A percentile compares a stretch with the other conserved stretches of the same genome.
phyloP scores from a whole-genome alignment of 2,888 invertebrate species.

The Acronicta aceris region DNA sequence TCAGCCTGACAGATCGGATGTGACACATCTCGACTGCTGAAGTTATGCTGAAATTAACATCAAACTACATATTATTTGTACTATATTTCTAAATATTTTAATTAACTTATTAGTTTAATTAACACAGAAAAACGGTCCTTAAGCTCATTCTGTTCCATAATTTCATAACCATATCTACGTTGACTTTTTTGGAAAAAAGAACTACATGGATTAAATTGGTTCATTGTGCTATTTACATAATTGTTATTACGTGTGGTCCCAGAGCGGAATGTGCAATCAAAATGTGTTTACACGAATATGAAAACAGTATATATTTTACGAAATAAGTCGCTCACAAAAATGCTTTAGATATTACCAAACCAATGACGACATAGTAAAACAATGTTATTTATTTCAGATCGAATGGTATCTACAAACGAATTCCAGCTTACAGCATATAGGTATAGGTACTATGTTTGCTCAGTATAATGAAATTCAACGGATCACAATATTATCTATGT shows the following conservation, averaged over 20 bases:
- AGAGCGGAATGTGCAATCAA: slow-evolving; percentile 36
- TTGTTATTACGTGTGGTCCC: slow-evolving; percentile 56
- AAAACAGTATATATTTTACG: slow-evolving; percentile 41
- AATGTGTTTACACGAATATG: slow-evolving; percentile 43
- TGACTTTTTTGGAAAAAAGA: slow-evolving; percentile 63
- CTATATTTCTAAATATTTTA: no score
- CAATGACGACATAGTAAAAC: slow-evolving; percentile 5
- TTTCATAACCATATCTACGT: slow-evolving; percentile 29
- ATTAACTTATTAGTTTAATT: no score
- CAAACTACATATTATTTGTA: neutral
- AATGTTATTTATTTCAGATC: no score
- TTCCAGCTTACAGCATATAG: neutral
- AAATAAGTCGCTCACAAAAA: slow-evolving; percentile 18
- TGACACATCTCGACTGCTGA: slow-evolving; percentile 7
- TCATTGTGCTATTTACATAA: slow-evolving; percentile 65
- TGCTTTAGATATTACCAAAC: slow-evolving; percentile 24
- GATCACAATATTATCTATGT: neutral
- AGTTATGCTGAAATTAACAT: neutral
- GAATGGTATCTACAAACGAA: no score
- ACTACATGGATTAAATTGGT: slow-evolving; percentile 61
- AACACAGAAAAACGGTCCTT: no score
- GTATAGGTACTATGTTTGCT: neutral
- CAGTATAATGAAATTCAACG: neutral
- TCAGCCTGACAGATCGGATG: slow-evolving; percentile 31
- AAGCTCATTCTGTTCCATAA: no score